Evolutionary conservation across 1,140 invertebrate species (phyloP).

Genomic region (Chrysoperla carnea): DNA sequence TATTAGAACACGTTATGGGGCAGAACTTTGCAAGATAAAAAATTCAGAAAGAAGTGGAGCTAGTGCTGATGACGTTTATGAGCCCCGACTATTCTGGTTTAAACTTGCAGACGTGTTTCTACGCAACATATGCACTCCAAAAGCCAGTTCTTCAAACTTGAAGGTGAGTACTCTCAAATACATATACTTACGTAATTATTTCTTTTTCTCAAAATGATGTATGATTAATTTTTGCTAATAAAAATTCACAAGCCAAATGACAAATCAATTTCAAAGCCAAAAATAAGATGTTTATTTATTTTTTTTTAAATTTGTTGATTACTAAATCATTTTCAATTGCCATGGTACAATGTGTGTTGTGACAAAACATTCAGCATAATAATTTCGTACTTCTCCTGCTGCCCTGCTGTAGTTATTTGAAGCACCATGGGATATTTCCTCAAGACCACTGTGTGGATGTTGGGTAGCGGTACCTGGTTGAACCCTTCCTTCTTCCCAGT

Average conservation of each 20-base stretch:
- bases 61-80: slow-evolving; percentile 7
- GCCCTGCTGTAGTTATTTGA: slow-evolving; percentile 3
- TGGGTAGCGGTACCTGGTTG: slow-evolving; percentile 5
- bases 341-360: slow-evolving; percentile 2
- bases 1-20: slow-evolving; percentile 7
- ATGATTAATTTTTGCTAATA: too few species aligned
- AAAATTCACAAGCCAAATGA: too few species aligned
- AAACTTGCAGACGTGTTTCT: slow-evolving; percentile 8
- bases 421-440: slow-evolving; percentile 2
- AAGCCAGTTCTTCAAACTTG: slow-evolving; percentile 5
- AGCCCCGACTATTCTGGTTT: slow-evolving; percentile 8
- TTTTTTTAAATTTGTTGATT: slow-evolving; percentile 1
- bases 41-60: slow-evolving; percentile 8
- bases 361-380: slow-evolving; percentile 7
- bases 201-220: too few species aligned
- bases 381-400: slow-evolving; percentile 5
- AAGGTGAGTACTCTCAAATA: too few species aligned
- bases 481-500: not conserved
- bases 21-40: slow-evolving; percentile 5
- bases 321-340: slow-evolving; percentile 6
- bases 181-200: too few species aligned
- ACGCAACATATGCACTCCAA: slow-evolving; percentile 5
- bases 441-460: slow-evolving; percentile 3
- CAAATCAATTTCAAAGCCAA: too few species aligned
- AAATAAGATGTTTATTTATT: slow-evolving; percentile 5